These are phyloP conservation scores for Aleadryas rufinucha DNA, from an alignment of 2,113 vertebrate genomes.

Conservation along the genomic window DNA sequence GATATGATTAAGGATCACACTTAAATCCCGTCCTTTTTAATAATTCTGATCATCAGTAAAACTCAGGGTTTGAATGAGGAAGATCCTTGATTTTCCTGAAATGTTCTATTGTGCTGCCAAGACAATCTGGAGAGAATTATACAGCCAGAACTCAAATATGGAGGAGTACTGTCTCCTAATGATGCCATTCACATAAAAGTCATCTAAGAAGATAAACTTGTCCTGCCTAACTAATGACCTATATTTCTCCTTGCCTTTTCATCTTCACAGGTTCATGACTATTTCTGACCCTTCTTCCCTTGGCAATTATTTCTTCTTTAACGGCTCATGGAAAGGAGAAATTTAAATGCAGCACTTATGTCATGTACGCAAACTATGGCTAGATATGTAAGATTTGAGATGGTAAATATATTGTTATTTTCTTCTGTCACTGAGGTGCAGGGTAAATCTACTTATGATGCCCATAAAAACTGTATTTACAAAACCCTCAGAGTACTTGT, in stretches of 20 bases:
- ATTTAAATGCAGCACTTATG: neutral
- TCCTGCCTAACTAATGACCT: neutral
- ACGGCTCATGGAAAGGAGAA: neutral
- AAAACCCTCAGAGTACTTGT: neutral
- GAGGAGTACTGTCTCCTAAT: neutral
- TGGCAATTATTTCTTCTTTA: neutral
- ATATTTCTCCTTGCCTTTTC: neutral
- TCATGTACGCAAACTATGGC: neutral
- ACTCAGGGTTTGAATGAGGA: neutral
- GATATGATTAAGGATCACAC: neutral
- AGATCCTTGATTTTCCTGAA: neutral
- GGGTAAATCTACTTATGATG: neutral
- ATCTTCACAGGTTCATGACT: neutral
- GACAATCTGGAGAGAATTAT: neutral
- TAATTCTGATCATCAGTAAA: neutral
- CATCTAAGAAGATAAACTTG: neutral
- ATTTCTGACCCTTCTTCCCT: neutral
- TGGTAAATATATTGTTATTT: neutral
- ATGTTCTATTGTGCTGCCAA: neutral
- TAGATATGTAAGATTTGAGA: neutral
- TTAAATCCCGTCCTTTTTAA: neutral
- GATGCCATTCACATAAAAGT: neutral
- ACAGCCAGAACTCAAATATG: neutral
- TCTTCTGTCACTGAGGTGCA: neutral
- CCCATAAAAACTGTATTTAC: neutral